Percentiles rank a stretch among this genome's conserved stretches.
These are phyloP conservation scores for Onychostoma macrolepis DNA, from an alignment of 2,113 vertebrate genomes.

Conservation along the genomic window DNA sequence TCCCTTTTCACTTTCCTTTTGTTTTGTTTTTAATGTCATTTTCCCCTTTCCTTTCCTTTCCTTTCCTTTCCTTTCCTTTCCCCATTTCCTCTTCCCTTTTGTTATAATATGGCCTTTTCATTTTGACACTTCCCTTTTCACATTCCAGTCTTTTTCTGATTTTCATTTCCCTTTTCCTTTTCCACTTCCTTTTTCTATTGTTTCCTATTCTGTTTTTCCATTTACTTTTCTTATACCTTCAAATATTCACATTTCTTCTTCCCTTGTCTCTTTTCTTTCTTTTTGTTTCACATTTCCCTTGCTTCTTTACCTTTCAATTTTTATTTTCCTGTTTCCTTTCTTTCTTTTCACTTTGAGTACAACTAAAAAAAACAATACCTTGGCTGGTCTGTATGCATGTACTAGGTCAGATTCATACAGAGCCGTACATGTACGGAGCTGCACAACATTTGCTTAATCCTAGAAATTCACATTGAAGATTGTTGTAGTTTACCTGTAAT, in stretches of 20 bases:
- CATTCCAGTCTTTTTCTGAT: neutral
- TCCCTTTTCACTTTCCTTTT: neutral
- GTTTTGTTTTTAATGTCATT: neutral
- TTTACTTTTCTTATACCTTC: neutral
- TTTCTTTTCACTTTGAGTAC: neutral
- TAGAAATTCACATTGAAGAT: conserved; percentile 10
- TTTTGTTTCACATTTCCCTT: neutral
- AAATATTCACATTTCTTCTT: neutral
- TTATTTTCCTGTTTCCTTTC: neutral
- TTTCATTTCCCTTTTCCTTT: neutral
- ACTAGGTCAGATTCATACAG: neutral
- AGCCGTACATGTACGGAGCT: neutral
- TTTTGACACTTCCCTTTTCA: neutral
- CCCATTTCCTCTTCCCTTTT: neutral
- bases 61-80: neutral
- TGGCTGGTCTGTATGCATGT: neutral
- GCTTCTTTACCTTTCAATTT: neutral
- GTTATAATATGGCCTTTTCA: neutral
- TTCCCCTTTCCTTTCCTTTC: neutral
- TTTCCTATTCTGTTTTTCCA: neutral
- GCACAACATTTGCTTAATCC: conserved; percentile 2
- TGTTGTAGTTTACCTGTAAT: neutral
- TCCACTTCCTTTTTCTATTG: neutral
- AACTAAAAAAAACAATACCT: neutral
- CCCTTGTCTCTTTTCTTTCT: neutral